Evolutionary conservation across 1,140 invertebrate species (phyloP).

Genomic region (Cydia amplana): DNA sequence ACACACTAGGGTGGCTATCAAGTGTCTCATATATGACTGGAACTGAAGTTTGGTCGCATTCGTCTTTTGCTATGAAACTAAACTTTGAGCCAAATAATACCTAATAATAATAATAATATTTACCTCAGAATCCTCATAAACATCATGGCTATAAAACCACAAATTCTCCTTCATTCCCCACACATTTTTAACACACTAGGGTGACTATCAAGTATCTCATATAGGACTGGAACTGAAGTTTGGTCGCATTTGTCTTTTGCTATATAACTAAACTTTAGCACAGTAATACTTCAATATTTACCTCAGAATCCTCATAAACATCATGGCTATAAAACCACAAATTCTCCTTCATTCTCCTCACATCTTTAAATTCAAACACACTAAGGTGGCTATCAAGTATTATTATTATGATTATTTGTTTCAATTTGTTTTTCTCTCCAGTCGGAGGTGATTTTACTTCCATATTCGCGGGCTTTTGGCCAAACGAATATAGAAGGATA

Average conservation of each 20-base stretch:
- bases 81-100: no score
- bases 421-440: no score
- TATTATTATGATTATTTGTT: no score
- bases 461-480: no score
- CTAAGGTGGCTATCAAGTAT: conserved; percentile 78
- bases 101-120: no score
- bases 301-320: conserved; percentile 75
- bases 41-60: conserved; percentile 80
- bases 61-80: conserved; percentile 62
- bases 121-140: conserved; percentile 75
- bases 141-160: conserved; percentile 82
- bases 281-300: conserved; percentile 30
- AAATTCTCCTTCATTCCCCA: conserved; percentile 80
- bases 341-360: conserved; percentile 79
- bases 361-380: conserved; percentile 75
- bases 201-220: conserved; percentile 78
- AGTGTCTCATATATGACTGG: conserved; percentile 82
- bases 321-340: conserved; percentile 83
- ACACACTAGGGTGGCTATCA: conserved; percentile 79
- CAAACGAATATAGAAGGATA: no score
- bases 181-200: conserved; percentile 76
- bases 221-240: conserved; percentile 73
- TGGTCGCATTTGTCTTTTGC: conserved; percentile 84
- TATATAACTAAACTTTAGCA: no score
- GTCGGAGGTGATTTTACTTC: no score